phyloP scores from a whole-genome alignment of 2,888 invertebrate species.

The Cactoblastis cactorum region DNA sequence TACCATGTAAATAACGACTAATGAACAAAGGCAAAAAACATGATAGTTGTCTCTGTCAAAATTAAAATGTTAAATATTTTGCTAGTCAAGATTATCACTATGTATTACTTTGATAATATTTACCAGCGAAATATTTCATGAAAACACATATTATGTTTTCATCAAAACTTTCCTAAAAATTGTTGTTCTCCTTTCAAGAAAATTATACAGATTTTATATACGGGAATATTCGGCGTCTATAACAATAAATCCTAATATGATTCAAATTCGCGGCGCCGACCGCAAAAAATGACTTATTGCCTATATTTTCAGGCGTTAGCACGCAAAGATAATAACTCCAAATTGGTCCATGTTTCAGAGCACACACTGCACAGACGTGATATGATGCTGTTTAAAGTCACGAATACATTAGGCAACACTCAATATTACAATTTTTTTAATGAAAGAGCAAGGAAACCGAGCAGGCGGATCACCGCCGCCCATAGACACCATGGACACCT shows the following conservation, averaged over 20 bases:
- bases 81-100: no score
- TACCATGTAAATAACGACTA: no score
- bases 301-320: slow-evolving; percentile 9
- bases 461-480: no score
- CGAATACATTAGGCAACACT: no score
- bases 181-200: not conserved
- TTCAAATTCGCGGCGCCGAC: not conserved
- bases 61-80: no score
- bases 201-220: not conserved
- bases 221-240: slow-evolving; percentile 1
- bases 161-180: not conserved
- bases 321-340: slow-evolving; percentile 20
- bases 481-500: no score
- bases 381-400: slow-evolving; percentile 38
- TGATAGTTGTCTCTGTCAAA: no score
- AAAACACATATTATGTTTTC: not conserved
- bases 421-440: no score
- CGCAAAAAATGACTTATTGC: slow-evolving; percentile 8
- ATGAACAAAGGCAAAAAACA: no score
- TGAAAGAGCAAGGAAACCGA: no score
- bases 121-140: not conserved
- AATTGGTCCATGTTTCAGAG: slow-evolving; percentile 25
- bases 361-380: slow-evolving; percentile 24
- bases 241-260: slow-evolving; percentile 5
- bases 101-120: slow-evolving; percentile 22